Evolutionary conservation across 2,888 invertebrate species (phyloP), one percentile per base, ranked within the genome.

Genomic region (Lucinisca nassula): DNA sequence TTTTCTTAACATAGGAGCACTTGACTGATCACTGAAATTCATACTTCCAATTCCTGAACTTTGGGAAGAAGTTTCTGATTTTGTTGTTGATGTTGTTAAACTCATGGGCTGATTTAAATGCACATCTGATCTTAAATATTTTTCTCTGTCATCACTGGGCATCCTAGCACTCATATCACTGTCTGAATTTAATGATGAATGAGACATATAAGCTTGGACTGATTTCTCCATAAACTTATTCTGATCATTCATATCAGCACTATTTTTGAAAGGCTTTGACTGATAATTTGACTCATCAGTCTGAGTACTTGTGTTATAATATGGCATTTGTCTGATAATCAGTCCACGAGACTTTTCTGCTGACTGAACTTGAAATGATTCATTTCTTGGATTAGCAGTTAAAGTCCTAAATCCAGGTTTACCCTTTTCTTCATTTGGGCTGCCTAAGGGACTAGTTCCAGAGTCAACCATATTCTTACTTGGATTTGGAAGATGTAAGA

Each of bases 291-390:
- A 78, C 84, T 85, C 91, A 70, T 95, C 95, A 0, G 95, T 95
- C 88, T 95, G 95, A 8, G 95, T 95, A 77, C 94, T 93, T 6
- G 95, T 95, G 91, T 95, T 95, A 91, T 94, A 94, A 89, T 93
- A 94, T 55, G 95, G 93, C 79, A 92, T 94, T 76, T 93, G 94
- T 73, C 91, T 92, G n/a, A 94, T 93, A 61, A 95, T 93, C 55
- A 88, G 70, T 45, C 86, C 88, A 32, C 88, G 83, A 27, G 88
- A 82, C 77, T 86, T 90, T 45, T 87, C 85, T 35, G 78, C 75
- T 0, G 83, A 72, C 37, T 85, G 73, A 24, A 76, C 37, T 75
- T 75, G 38, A 49, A 83, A 45, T 6, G 80, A 72, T 55, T 84
- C 85, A 79, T 35, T 82, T 51, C 77, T 67, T 14, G 84, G 45